Percentiles rank a stretch among this genome's conserved stretches.
Evolutionary conservation across 2,888 invertebrate species (phyloP).

Genomic region (Sthenelais limicola): DNA sequence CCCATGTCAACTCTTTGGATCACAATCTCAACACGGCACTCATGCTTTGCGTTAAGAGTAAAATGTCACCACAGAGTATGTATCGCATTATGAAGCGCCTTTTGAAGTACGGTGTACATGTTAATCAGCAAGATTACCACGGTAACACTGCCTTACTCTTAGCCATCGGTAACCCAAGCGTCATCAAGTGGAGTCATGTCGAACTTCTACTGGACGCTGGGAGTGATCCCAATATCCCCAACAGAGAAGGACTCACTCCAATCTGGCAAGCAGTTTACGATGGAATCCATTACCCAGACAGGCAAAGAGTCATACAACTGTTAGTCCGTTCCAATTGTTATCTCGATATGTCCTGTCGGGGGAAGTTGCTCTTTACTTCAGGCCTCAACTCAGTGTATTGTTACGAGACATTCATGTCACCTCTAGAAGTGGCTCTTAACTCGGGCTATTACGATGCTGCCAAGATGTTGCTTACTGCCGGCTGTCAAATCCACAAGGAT

Average conservation of each 20-base stretch:
- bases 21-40: slow-evolving; percentile 44
- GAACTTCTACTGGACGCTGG: slow-evolving; percentile 43
- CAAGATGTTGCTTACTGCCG: slow-evolving; percentile 43
- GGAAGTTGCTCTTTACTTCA: slow-evolving; percentile 46
- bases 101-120: slow-evolving; percentile 32
- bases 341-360: slow-evolving; percentile 47
- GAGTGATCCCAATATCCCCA: slow-evolving; percentile 44
- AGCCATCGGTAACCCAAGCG: slow-evolving; percentile 43
- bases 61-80: slow-evolving; percentile 31
- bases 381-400: slow-evolving; percentile 47
- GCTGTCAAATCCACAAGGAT: slow-evolving; percentile 46
- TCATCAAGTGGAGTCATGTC: slow-evolving; percentile 46
- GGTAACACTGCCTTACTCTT: slow-evolving; percentile 46
- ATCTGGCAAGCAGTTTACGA: slow-evolving; percentile 50
- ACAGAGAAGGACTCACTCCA: slow-evolving; percentile 48
- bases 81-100: slow-evolving; percentile 45
- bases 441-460: slow-evolving; percentile 47
- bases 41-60: slow-evolving; percentile 45
- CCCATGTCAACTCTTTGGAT: slow-evolving; percentile 29
- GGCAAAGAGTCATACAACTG: slow-evolving; percentile 46
- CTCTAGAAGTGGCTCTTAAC: slow-evolving; percentile 49
- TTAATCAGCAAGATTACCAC: slow-evolving; percentile 44
- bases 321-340: slow-evolving; percentile 46
- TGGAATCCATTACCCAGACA: slow-evolving; percentile 45
- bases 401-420: slow-evolving; percentile 48